Percentiles rank a stretch among this genome's conserved stretches.
Evolutionary conservation across 2,888 invertebrate species (phyloP).

Genomic region (Ormyrus rosae): DNA sequence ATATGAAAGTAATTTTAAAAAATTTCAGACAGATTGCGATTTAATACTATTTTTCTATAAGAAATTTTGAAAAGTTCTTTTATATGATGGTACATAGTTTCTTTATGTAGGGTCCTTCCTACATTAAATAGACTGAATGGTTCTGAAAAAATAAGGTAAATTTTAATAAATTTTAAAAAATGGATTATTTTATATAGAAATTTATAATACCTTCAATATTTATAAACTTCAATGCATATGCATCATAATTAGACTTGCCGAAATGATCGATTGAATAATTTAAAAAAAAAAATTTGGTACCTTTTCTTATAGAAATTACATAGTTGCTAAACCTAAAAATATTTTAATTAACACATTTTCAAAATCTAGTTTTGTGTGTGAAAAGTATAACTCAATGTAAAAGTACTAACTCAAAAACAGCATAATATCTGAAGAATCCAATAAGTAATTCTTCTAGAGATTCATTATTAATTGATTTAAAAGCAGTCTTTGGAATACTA

Average conservation of each 20-base stretch:
- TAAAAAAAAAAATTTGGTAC: constrained; percentile 73
- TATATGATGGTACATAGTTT: not conserved
- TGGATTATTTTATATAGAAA: no score
- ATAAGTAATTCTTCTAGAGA: constrained; percentile 88
- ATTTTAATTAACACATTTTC: not conserved
- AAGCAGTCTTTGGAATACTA: constrained; percentile 63
- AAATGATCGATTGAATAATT: constrained; percentile 73
- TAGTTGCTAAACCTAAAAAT: constrained; percentile 81
- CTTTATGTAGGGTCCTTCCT: constrained; percentile 4
- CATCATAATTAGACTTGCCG: constrained; percentile 75
- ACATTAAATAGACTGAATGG: constrained; percentile 12
- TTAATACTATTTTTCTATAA: no score
- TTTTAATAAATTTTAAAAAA: no score
- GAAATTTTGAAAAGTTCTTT: no score
- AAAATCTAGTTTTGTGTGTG: no score
- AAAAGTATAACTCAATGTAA: not conserved
- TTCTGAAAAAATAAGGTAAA: constrained; percentile 4
- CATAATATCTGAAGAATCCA: constrained; percentile 92
- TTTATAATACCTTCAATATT: constrained; percentile 86
- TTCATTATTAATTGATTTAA: constrained; percentile 80
- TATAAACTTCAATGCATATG: constrained; percentile 89
- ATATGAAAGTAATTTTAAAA: not conserved
- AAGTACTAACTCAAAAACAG: constrained; percentile 84
- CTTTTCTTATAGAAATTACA: constrained; percentile 91
- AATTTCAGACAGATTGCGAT: no score